Percentiles rank a stretch among this genome's conserved stretches.
Conservation (phyloP, 2,888 invertebrate species). For the Caenorhabditis becei region DNA sequence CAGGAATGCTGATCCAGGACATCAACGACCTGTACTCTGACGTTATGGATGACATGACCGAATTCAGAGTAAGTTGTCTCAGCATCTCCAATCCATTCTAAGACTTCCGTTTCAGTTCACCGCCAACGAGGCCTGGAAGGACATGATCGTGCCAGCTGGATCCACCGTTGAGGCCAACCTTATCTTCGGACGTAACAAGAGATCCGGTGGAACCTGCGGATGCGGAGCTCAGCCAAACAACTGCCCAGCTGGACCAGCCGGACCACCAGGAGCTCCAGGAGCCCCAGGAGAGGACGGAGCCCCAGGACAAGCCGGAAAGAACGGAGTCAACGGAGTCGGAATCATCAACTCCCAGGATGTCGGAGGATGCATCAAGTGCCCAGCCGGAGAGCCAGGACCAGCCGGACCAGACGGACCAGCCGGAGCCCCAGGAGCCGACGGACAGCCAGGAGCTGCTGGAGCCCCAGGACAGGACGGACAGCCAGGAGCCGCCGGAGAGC, state of each 20-base stretch:
- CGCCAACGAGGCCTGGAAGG: constrained; percentile 73
- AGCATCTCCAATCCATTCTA: not conserved
- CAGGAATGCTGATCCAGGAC: constrained; percentile 75
- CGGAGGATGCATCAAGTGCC: constrained; percentile 73
- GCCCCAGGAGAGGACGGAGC: constrained; percentile 73
- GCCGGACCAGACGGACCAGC: constrained; percentile 71
- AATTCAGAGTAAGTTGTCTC: constrained; percentile 71
- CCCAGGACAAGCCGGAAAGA: constrained; percentile 67
- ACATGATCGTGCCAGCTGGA: constrained; percentile 66
- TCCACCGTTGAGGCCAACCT: constrained; percentile 57
- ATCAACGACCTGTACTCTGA: constrained; percentile 76
- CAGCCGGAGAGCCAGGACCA: constrained; percentile 73
- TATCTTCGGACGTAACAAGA: constrained; percentile 74
- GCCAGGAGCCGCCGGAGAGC: constrained; percentile 67
- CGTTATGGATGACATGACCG: constrained; percentile 74
- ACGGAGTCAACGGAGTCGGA: constrained; percentile 65
- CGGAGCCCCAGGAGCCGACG: constrained; percentile 71
- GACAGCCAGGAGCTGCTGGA: constrained; percentile 69
- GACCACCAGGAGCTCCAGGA: constrained; percentile 71
- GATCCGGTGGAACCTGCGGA: constrained; percentile 66
- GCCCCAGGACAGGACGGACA: constrained; percentile 68
- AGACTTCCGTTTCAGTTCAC: constrained; percentile 57
- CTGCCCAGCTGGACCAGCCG: constrained; percentile 73
- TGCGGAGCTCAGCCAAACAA: constrained; percentile 70
- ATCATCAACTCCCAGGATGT: constrained; percentile 61